A percentile compares a stretch with the other conserved stretches of the same genome.
phyloP scores from a whole-genome alignment of 2,888 invertebrate species.

The Uropetala carovei region DNA sequence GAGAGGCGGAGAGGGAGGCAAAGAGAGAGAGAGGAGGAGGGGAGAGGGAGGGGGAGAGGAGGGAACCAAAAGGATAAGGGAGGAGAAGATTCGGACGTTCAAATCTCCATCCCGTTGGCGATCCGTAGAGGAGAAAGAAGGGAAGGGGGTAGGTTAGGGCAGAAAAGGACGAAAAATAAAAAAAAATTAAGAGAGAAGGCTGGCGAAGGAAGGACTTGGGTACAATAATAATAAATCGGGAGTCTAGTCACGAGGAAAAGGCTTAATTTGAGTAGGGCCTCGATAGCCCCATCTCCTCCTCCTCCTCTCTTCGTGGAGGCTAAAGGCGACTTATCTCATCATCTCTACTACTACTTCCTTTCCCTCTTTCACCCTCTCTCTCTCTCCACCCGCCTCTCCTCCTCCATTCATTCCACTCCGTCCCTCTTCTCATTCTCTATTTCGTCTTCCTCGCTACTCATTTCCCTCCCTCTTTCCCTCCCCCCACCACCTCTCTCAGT shows the following conservation, averaged over 20 bases:
- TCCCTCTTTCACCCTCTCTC: background rate
- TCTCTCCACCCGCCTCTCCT: background rate
- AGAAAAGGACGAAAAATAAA: background rate
- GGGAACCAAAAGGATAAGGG: background rate
- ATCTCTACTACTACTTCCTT: conserved; percentile 40
- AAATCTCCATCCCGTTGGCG: background rate
- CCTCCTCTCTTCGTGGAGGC: conserved; percentile 21
- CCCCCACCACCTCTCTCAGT: background rate
- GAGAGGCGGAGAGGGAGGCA: background rate
- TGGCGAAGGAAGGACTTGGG: background rate
- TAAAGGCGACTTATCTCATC: conserved; percentile 44
- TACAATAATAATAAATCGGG: conserved; percentile 56
- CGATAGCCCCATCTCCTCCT: conserved; percentile 50
- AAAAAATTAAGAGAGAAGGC: background rate
- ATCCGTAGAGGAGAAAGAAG: background rate
- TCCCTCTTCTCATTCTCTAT: background rate
- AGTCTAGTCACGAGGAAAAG: conserved; percentile 48
- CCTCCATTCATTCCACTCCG: background rate
- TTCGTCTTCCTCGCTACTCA: background rate
- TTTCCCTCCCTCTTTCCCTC: background rate
- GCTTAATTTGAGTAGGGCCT: conserved; percentile 58
- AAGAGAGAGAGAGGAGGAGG: background rate
- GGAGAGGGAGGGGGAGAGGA: background rate
- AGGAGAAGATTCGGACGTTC: background rate
- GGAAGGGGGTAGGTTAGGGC: background rate